These are phyloP conservation scores for Dermatemys mawii DNA, from an alignment of 2,113 vertebrate genomes.

Conservation along the genomic window DNA sequence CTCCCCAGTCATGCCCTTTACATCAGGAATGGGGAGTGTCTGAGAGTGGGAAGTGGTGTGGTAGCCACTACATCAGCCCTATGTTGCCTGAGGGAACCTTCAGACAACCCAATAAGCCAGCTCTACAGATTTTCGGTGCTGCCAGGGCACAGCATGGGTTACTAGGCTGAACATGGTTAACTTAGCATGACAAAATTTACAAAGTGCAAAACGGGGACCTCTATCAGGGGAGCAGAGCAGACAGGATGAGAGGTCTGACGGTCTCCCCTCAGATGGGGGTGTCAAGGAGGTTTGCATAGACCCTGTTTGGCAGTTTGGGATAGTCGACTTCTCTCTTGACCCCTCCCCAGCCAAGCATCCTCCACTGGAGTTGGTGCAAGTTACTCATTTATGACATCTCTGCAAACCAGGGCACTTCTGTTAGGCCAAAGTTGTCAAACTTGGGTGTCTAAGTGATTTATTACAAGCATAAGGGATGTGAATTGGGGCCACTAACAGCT, in stretches of 20 bases:
- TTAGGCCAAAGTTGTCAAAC: neutral
- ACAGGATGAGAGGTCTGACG: too few species aligned
- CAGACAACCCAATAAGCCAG: neutral
- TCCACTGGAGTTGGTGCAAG: fast-evolving
- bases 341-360: neutral
- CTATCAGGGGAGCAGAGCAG: neutral
- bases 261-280: too few species aligned
- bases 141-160: neutral
- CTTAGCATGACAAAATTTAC: neutral
- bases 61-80: neutral
- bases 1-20: neutral
- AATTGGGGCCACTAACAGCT: neutral
- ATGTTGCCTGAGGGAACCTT: constrained; percentile 48
- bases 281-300: neutral
- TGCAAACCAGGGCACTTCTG: neutral
- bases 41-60: neutral
- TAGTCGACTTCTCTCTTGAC: neutral
- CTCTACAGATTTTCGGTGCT: neutral
- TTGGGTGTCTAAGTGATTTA: neutral
- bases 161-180: constrained; percentile 35
- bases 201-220: neutral
- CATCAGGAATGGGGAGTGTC: neutral
- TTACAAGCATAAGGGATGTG: constrained; percentile 15
- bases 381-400: neutral
- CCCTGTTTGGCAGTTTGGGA: neutral